Evolutionary conservation across 2,888 invertebrate species (phyloP), one percentile per base, ranked within the genome.

Genomic region (Creontiades dilutus): DNA sequence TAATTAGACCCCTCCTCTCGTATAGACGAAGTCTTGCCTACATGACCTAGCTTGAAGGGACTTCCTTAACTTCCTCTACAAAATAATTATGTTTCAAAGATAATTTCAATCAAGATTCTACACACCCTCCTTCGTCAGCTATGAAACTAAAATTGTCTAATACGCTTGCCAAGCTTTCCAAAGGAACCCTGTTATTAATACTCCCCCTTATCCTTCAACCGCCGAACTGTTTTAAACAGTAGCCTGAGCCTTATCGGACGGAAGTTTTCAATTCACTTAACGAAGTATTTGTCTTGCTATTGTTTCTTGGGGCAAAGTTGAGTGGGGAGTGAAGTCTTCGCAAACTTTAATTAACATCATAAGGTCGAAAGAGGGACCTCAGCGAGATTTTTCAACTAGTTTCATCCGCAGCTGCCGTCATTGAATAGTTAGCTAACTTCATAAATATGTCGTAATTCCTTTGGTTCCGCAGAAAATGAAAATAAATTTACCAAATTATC

Each of bases 271-370:
- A n/a, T 61, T 61, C 68, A 68, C 68, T 68, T 68, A 68, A 68
- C 68, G 68, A 68, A 68, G 68, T 68, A 68, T 68, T 23, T 23
- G 27, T 68, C 68, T 68, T 68, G 68, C 68, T 68, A 68, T 68
- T 68, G 68, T 68, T 68, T 68, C 68, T 52, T 52, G 13, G 23
- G 68, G 68, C 7, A 68, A 68, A 68, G 23, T 23, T 68, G 23
- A 68, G 23, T 19, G 19, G 61, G 61, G n/a, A 61, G 61, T 19
- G 23, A 27, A 23, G 68, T 23, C 4, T 19, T 68, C 23, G 14
- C 68, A 0, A 68, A 23, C 23, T 68, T 52, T 68, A 68, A 68
- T 68, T 68, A 68, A 68, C 68, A 68, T 68, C 68, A 68, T 68
- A 19, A 23, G 68, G 68, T 68, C 68, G 13, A 68, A 23, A 68